Percentiles rank a stretch among this genome's conserved stretches.
Evolutionary conservation across 2,888 invertebrate species (phyloP).

Genomic region (Adineta ricciae): DNA sequence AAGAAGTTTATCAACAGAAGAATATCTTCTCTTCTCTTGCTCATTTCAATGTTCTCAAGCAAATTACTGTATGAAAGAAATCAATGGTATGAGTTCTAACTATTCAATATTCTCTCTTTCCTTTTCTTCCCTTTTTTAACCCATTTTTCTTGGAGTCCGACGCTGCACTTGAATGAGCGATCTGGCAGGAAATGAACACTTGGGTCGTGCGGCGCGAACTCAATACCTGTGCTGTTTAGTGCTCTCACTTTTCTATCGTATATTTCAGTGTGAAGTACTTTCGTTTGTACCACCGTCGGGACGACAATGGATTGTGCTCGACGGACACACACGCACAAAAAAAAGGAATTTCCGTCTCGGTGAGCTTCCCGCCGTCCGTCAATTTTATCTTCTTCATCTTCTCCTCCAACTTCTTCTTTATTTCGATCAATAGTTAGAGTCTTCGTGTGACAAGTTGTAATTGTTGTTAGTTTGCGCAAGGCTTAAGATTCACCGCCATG

Average conservation of each 20-base stretch:
- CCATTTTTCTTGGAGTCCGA: neutral
- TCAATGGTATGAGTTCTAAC: neutral
- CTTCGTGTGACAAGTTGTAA: conserved; percentile 15
- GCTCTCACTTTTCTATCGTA: neutral
- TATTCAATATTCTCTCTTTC: neutral
- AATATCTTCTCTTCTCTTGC: neutral
- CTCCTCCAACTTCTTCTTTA: neutral
- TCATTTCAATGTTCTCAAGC: neutral
- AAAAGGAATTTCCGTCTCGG: conserved; percentile 19
- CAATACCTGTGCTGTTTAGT: conserved; percentile 10
- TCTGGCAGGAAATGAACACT: conserved; percentile 23
- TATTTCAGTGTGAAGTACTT: conserved; percentile 5
- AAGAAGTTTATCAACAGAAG: neutral
- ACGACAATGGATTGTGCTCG: neutral
- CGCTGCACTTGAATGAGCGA: neutral
- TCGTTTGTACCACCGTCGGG: conserved; percentile 10
- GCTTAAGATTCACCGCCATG: conserved; percentile 5
- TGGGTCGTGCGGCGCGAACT: neutral
- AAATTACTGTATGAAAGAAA: neutral
- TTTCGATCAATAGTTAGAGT: neutral
- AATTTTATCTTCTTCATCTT: neutral
- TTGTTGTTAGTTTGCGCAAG: neutral
- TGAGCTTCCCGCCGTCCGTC: conserved; percentile 13
- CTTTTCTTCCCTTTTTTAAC: neutral
- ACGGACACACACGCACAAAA: neutral